Base-by-base conservation (phyloP, 2,113 vertebrate species). In the Clinocottus analis region DNA sequence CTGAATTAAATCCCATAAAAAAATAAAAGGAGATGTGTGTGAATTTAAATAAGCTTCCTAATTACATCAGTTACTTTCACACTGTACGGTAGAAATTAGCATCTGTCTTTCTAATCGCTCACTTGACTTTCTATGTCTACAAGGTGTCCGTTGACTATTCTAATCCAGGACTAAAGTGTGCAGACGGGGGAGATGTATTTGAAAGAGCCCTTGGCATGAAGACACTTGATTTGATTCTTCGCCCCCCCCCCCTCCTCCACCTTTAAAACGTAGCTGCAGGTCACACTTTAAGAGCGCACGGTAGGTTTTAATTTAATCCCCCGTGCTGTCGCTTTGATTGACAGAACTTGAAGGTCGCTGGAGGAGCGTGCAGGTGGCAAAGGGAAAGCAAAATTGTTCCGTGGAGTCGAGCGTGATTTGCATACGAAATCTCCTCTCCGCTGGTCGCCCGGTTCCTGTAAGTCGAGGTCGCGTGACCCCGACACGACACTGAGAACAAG, bases 301-400 rank as follows among this genome's bases (percentile, higher is more conserved):
- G 21, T 78, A 85, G 39, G 0, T 73, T 84, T 79, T 84, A 79
- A 86, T 82, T 82, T 69, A 75, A 88, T 90, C 75, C 69, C 63
- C 69, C 31, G 47, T 63, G 77, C 72, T 5, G 14, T n/a, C 47
- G 61, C 75, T 69, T 71, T 85, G 84, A 89, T 69, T 83, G 86
- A 85, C 80, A 79, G 68, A 2, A 56, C 43, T 64, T 80, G 77
- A 78, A 89, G 89, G 77, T 85, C 45, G 47, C 63, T n/a, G 25
- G 39, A 82, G 59, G 64, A 69, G 41, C 7, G 29, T 73, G 71
- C 84, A 77, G 64, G 72, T 77, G 51, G 51, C 31, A 33, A 51
- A 76, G 45, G 27, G 31, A 29, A 49, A 67, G 3, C 2, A 51
- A 33, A n/a, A 25, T 58, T 17, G 37, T 67, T 75, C 13, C 43